Evolutionary conservation across 2,888 invertebrate genomes (phyloP), one percentile per base, ranked within the genome.

Genomic region (Cataglyphis rosenhaueri): DNA sequence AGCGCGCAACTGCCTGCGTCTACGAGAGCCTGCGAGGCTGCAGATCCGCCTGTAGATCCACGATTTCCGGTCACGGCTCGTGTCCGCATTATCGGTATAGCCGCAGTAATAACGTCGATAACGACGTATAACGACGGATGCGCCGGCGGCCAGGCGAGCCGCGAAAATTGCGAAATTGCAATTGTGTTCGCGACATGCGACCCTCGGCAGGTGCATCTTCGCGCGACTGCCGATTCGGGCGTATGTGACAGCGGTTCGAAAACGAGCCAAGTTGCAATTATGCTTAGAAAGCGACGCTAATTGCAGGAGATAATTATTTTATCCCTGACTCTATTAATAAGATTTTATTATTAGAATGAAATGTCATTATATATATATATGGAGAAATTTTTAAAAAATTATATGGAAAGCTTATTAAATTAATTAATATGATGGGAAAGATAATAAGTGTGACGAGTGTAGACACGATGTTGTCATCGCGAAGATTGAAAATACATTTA

Each of bases 241-340:
- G 32, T 29, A 1, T n/a, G 29, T 15, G 57, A 68, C 29, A 41
- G 74, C 66, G n/a, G 0, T 3, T 78, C 41, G 44, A 57, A 44
- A 70, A 61, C 59, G 21, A 59, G 44, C 3, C 55, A n/a, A n/a
- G 29, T 61, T n/a, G 64, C 64, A 66, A 71, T 70, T 79, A 61
- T 15, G 71, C 25, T 44, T 79, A 79, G 78, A 79, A 71, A 79
- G 78, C 78, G 71, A 61, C n/a, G 32, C 78, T 79, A 79, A 79
- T 79, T 71, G 44, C 70, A 44, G 44, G 25, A 48, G 61, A 44
- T 48, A 59, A 71, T 79, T 71, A 48, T 52, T 71, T 70, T 25
- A 48, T 79, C 35, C 25, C 18, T 32, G 71, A 15, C 44, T 35
- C 59, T 41, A 70, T 70, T 12, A 78, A 48, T 44, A 35, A 35